Evolutionary conservation across 2,888 invertebrate genomes (phyloP), one percentile per base, ranked within the genome.

Genomic region (Conistra vaccinii): DNA sequence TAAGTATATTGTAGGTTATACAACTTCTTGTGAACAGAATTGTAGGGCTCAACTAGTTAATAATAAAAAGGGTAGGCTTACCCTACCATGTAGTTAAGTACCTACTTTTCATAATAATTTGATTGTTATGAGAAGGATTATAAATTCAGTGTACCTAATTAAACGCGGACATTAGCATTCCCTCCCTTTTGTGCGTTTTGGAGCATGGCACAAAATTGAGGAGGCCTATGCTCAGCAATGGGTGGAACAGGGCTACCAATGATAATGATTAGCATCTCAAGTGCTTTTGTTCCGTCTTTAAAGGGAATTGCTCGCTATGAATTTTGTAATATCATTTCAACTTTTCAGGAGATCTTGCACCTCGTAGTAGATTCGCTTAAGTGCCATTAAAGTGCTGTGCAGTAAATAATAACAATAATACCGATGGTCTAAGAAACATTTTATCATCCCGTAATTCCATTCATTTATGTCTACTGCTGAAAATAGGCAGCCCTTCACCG

Each of bases 81-180:
- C 32, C 58, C 45, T 69, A 9, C 62, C 14, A 71, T 62, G 51
- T 73, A 63, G 72, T 78, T 48, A 45, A 45, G 4, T 5, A 80
- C 29, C 53, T 12, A 72, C 72, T 69, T 73, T 67, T 62, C 72
- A 65, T 74, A 70, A 84, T 72, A 45, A 80, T 82, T 69, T 68
- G 29, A 78, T 76, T 68, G 58, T 73, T 69, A 14, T 55, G 20
- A 57, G 48, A 51, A 73, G 42, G 62, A 55, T 84, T 73, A 76
- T 73, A 77, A 84, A 78, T 82, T 77, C 35, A 63, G 60, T 79
- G 72, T n/a, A n/a, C n/a, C n/a, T 82, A 78, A 81, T 77, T 82
- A 69, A 82, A 74, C 32, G 35, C 26, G 9, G 29, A 53, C 23
- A 69, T 80, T 77, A 81, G 29, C 58, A 75, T 82, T 83, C 69